These are phyloP conservation scores for Cephus rjabovi DNA, from an alignment of 2,888 invertebrate species.

Conservation along the genomic window DNA sequence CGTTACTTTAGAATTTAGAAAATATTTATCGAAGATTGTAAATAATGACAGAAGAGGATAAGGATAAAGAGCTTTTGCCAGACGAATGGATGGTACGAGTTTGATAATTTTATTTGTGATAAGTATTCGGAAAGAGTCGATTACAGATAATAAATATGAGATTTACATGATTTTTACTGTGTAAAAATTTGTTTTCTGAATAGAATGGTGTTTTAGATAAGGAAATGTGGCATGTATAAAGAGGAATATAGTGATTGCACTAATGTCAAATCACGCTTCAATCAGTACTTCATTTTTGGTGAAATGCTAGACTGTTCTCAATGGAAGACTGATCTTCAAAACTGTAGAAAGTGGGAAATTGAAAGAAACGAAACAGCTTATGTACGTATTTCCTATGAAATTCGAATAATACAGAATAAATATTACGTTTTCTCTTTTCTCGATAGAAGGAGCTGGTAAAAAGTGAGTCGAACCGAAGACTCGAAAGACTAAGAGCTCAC, in stretches of 20 bases:
- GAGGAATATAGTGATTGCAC: constrained; percentile 86
- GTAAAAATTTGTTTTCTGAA: background rate
- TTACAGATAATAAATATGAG: background rate
- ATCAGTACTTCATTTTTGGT: constrained; percentile 89
- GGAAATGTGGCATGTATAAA: constrained; percentile 82
- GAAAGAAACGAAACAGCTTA: constrained; percentile 75
- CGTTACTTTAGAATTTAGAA: background rate
- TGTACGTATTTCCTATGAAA: constrained; percentile 67
- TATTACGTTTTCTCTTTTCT: constrained; percentile 12
- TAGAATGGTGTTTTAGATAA: constrained; percentile 71
- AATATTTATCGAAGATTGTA: background rate
- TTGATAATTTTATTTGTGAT: background rate
- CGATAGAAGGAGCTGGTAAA: constrained; percentile 74
- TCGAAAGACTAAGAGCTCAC: constrained; percentile 75
- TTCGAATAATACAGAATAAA: background rate
- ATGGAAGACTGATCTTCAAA: constrained; percentile 83
- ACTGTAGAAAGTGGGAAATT: constrained; percentile 78
- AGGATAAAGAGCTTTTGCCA: background rate
- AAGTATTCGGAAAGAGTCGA: background rate
- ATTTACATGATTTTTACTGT: background rate
- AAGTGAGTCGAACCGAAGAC: constrained; percentile 78
- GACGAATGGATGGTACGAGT: constrained; percentile 35
- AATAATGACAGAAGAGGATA: background rate
- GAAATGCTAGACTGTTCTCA: constrained; percentile 78
- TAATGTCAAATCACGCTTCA: constrained; percentile 80